A percentile compares a stretch with the other conserved stretches of the same genome.
These are phyloP conservation scores for Dryobotodes eremita DNA, from an alignment of 2,888 invertebrate genomes.

Conservation along the genomic window DNA sequence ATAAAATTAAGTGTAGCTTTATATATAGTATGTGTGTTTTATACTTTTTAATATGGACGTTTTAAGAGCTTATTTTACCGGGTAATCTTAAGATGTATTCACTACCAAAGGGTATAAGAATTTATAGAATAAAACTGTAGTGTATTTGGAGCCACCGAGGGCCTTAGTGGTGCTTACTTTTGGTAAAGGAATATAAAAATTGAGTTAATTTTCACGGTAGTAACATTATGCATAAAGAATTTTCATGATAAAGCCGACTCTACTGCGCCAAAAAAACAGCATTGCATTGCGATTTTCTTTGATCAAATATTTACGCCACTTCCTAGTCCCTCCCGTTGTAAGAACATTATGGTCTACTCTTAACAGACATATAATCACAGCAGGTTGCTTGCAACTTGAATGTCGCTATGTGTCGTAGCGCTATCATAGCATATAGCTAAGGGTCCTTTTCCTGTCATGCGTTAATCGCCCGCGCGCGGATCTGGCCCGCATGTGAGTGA, in stretches of 20 bases:
- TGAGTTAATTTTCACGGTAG: background rate
- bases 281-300: background rate
- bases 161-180: background rate
- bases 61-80: conserved; percentile 47
- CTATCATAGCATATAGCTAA: background rate
- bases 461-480: no score
- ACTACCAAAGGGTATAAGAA: conserved; percentile 49
- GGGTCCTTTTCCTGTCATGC: no score
- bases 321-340: no score
- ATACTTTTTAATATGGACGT: conserved; percentile 35
- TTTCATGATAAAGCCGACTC: background rate
- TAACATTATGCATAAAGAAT: background rate
- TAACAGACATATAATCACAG: background rate
- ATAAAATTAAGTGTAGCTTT: conserved; percentile 36
- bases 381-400: background rate
- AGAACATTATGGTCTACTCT: background rate
- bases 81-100: conserved; percentile 32
- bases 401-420: background rate
- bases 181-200: conserved; percentile 5
- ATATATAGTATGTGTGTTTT: conserved; percentile 23
- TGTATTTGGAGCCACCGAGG: conserved; percentile 7
- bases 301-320: background rate
- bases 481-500: no score
- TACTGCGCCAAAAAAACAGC: background rate
- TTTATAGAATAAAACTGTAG: conserved; percentile 43